A percentile compares a stretch with the other conserved stretches of the same genome.
Evolutionary conservation across 2,113 vertebrate species (phyloP).

Genomic region (Pteronura brasiliensis): DNA sequence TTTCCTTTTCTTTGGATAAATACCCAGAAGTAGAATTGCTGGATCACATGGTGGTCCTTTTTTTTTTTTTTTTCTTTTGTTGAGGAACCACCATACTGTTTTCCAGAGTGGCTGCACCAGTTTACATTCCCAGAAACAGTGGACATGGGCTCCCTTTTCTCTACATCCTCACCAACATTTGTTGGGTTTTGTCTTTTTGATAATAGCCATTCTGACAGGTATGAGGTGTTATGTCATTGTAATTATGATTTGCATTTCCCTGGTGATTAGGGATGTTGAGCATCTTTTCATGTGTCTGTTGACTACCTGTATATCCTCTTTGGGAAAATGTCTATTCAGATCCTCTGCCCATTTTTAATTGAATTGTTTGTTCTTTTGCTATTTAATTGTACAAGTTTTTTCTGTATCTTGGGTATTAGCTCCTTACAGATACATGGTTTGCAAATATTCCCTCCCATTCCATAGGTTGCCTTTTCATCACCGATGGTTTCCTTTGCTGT

Average conservation of each 20-base stretch:
- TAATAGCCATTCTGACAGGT: not conserved
- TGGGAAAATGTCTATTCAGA: not conserved
- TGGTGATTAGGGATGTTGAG: not conserved
- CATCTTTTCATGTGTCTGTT: not conserved
- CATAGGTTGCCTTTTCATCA: not conserved
- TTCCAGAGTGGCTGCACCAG: not conserved
- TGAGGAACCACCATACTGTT: not conserved
- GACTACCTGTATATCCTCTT: not conserved
- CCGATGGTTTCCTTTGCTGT: not conserved
- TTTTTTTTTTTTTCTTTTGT: not conserved
- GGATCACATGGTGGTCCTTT: not conserved
- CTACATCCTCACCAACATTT: not conserved
- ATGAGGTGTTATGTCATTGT: not conserved
- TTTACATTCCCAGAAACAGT: not conserved
- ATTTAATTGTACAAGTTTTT: not conserved
- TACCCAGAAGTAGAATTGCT: not conserved
- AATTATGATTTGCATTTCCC: not conserved
- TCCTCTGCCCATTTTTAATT: not conserved
- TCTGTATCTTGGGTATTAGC: not conserved
- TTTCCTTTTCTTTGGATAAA: not conserved
- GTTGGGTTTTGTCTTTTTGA: not conserved
- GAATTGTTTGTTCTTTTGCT: not conserved
- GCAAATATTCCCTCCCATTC: not conserved
- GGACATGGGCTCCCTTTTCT: not conserved
- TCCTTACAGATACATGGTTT: not conserved